Conservation (phyloP, 2,888 invertebrate genomes). For the Aplocera efformata region DNA sequence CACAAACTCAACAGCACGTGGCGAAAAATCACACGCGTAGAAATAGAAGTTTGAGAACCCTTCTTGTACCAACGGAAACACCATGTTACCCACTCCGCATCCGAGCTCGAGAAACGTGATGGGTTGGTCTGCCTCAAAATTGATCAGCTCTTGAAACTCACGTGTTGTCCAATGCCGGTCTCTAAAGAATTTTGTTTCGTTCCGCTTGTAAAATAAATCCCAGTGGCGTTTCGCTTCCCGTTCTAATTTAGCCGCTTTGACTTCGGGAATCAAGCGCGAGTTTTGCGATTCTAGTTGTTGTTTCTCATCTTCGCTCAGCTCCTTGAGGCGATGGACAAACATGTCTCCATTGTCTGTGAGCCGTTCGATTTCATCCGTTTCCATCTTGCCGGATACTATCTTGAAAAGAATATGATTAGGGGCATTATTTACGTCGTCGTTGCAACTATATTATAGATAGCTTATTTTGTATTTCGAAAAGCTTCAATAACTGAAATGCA, state of each 20-base stretch:
- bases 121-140: conserved; percentile 74
- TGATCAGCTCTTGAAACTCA: conserved; percentile 92
- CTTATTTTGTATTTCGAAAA: too few relatives aligned
- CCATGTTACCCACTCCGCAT: conserved; percentile 98
- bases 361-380: conserved; percentile 49
- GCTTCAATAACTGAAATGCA: too few relatives aligned
- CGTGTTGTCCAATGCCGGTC: conserved; percentile 98
- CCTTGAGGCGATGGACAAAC: conserved; percentile 69
- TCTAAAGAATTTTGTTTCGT: conserved; percentile 95
- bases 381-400: conserved; percentile 44
- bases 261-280: conserved; percentile 76
- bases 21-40: conserved; percentile 96
- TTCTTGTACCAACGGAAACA: conserved; percentile 94
- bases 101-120: conserved; percentile 90
- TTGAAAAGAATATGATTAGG: not conserved
- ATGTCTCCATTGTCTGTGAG: conserved; percentile 43
- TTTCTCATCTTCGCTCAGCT: conserved; percentile 81
- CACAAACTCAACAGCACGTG: conserved; percentile 93
- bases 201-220: conserved; percentile 98
- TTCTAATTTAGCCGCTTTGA: conserved; percentile 89
- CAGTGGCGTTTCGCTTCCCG: conserved; percentile 92
- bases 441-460: too few relatives aligned
- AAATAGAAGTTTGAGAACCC: conserved; percentile 82
- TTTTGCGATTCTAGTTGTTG: conserved; percentile 85
- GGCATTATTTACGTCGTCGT: not conserved